A percentile compares a stretch with the other conserved stretches of the same genome.
These are phyloP conservation scores for Leiothrix lutea DNA, from an alignment of 2,113 vertebrate species.

Conservation along the genomic window DNA sequence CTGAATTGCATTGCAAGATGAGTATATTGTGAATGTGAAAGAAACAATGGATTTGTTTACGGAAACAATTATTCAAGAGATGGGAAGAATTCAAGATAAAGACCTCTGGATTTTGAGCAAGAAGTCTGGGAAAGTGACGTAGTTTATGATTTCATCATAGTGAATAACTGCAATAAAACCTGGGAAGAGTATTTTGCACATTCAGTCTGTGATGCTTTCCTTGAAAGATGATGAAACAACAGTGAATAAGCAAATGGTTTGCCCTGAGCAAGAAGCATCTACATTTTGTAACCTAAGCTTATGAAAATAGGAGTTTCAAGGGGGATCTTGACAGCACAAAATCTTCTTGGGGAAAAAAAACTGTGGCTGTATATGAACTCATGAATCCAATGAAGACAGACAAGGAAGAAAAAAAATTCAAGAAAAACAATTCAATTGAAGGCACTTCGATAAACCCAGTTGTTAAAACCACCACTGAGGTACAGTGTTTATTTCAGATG, in stretches of 20 bases:
- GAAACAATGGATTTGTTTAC: not conserved
- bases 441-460: not conserved
- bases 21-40: not conserved
- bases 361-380: not conserved
- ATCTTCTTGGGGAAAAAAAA: not conserved
- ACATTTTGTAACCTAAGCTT: not conserved
- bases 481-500: not conserved
- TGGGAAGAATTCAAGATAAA: not conserved
- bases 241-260: not conserved
- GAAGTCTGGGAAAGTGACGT: not conserved
- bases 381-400: not conserved
- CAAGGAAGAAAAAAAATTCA: not conserved
- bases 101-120: not conserved
- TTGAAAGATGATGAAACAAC: not conserved
- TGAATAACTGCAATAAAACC: conserved; percentile 7
- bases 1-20: not conserved
- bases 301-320: not conserved
- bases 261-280: not conserved
- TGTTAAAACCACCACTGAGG: not conserved
- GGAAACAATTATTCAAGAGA: not conserved
- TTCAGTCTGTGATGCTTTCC: not conserved
- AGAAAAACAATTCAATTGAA: not conserved
- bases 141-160: conserved; percentile 9
- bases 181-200: not conserved
- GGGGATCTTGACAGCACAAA: not conserved